phyloP scores from a whole-genome alignment of 2,113 vertebrate genomes.

The Myrmophylax atrothorax region DNA sequence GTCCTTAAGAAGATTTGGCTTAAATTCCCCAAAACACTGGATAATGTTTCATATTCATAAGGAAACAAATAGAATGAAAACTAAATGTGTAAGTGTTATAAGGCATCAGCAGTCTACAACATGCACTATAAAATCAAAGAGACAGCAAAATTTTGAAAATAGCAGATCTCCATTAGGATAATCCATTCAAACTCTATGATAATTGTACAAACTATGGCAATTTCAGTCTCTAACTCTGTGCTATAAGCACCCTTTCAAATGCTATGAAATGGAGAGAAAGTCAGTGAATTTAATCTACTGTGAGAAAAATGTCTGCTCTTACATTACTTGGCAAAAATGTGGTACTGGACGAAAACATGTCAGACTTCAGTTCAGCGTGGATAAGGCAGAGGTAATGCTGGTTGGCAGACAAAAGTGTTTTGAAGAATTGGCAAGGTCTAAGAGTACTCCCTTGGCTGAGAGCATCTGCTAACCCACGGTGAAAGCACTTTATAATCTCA shows the following conservation, averaged over 20 bases:
- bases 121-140: neutral
- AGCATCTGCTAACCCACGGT: conserved; percentile 34
- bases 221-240: neutral
- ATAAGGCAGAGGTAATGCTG: conserved; percentile 41
- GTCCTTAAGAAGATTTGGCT: neutral
- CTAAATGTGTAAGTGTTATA: neutral
- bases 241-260: neutral
- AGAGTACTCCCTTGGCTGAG: conserved; percentile 36
- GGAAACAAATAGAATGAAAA: neutral
- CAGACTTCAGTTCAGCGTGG: neutral
- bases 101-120: neutral
- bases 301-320: neutral
- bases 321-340: conserved; percentile 36
- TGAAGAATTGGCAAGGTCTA: conserved; percentile 52
- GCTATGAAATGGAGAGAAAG: neutral
- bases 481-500: neutral
- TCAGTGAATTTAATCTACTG: conserved; percentile 29
- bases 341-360: neutral
- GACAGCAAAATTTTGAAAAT: neutral
- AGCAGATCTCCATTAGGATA: neutral
- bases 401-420: conserved; percentile 20
- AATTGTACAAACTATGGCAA: conserved; percentile 2
- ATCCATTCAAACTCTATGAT: neutral
- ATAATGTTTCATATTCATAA: neutral
- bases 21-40: neutral